Percentiles rank a stretch among this genome's conserved stretches.
Conservation (phyloP, 1,140 invertebrate genomes). For the Drosophila repletoides region DNA sequence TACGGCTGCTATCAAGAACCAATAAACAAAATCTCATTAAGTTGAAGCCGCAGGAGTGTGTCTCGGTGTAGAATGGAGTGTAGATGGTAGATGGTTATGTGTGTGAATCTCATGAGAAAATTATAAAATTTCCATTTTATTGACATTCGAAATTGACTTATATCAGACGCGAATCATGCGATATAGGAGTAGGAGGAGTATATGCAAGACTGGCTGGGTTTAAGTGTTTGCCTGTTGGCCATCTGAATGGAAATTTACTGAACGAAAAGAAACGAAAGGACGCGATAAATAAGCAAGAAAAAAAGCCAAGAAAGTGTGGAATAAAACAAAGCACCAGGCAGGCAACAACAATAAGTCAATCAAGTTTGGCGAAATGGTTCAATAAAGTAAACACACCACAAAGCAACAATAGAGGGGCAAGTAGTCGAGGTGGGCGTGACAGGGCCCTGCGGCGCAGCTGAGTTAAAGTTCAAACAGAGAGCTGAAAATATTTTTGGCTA, state of each 20-base stretch:
- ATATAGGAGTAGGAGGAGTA: too few relatives aligned
- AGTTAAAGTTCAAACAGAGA: slow-evolving; percentile 69
- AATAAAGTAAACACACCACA: slow-evolving; percentile 72
- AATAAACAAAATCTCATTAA: slow-evolving; percentile 79
- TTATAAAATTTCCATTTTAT: slow-evolving; percentile 81
- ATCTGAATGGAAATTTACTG: slow-evolving; percentile 37
- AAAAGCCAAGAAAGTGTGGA: slow-evolving; percentile 11
- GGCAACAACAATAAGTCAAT: slow-evolving; percentile 63
- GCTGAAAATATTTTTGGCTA: slow-evolving; percentile 58
- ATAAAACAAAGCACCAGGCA: slow-evolving; percentile 22
- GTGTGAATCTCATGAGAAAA: slow-evolving; percentile 46
- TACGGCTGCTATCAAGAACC: slow-evolving; percentile 57
- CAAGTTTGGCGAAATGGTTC: slow-evolving; percentile 74
- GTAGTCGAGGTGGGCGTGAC: slow-evolving; percentile 24
- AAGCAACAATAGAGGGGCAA: not conserved
- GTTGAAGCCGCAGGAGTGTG: slow-evolving; percentile 48
- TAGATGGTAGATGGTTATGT: not conserved
- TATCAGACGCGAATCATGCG: slow-evolving; percentile 47
- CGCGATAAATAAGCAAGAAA: slow-evolving; percentile 31
- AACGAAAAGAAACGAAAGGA: slow-evolving; percentile 11
- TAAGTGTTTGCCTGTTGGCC: slow-evolving; percentile 58
- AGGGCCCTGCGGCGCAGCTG: slow-evolving; percentile 23
- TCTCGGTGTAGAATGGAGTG: not conserved
- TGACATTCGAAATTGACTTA: slow-evolving; percentile 77
- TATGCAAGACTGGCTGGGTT: slow-evolving; percentile 51